Base-by-base conservation (phyloP, 2,797 vertebrate species). In the Poeciliopsis infans region DNA sequence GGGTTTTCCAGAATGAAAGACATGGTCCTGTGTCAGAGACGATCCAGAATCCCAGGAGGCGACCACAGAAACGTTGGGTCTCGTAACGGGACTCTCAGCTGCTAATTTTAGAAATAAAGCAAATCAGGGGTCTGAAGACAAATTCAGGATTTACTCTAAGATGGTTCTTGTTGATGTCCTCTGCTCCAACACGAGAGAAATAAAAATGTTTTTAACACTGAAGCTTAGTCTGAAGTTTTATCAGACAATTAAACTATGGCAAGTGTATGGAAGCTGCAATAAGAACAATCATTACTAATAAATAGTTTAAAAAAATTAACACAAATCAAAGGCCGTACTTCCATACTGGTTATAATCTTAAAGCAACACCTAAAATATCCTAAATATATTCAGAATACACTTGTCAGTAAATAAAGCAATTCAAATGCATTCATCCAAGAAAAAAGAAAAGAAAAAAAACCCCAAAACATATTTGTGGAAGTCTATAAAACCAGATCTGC, bases 1-100 rank as follows among this genome's bases (percentile, higher is more conserved):
- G 25, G 15, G 11, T 72, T 79, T 88, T 79, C 51, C 53, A 71
- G 45, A 53, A 79, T 66, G 41, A 78, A 66, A 72, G 25, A 39
- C 18, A 5, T 13, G 23, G 31, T 75, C 20, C 39, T 46, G n/a
- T 76, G 36, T 72, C 59, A 59, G 23, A 49, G 47, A 12, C 57
- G 25, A 33, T 61, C 74, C 45, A 77, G 4, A 77, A 74, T 77
- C 55, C 68, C 12, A 33, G 45, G 39, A 75, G 46, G 49, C 15
- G 23, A 78, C 31, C 39, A 72, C 2, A 77, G 71, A 85, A 39
- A 43, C 33, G 43, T 45, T 59, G 41, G 74, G 28, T 46, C 79
- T 84, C 79, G 41, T 80, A 33, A 76, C 53, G 28, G 5, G 47
- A 64, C 15, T 64, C 59, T 18, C 13, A 18, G 31, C 7, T 20